Evolutionary conservation across 1,140 invertebrate genomes (phyloP), one percentile per base, ranked within the genome.

Genomic region (Antheraea pernyi): DNA sequence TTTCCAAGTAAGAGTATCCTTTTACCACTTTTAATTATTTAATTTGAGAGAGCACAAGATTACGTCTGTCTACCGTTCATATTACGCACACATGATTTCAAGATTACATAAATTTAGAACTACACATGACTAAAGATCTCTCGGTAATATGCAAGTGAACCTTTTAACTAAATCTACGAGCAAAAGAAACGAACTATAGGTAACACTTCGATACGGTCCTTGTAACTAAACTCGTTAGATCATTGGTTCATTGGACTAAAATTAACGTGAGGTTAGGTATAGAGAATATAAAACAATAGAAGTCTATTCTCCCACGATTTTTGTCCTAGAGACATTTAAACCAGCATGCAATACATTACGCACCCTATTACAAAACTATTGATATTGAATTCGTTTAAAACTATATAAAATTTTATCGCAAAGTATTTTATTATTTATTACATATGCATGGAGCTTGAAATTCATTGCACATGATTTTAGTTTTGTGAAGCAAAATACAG

Each of bases 231-330:
- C 13, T 13, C 13, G 16, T 53, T 53, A 13, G 16, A 53, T 13
- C 46, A 19, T 58, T 22, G 64, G 77, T 73, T 79, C 77, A 73
- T 53, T 69, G 77, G 72, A 75, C 77, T 63, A 65, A 66, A 74
- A 71, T 70, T 65, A 60, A 61, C 46, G 11, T 72, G 74, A 79
- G 75, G 77, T 79, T 65, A 73, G 59, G 42, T 77, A 75, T 69
- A 75, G 69, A 79, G 69, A 65, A 64, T 30, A 53, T 68, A 74
- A 79, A 65, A 79, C 77, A 77, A 79, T 73, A 70, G 71, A 58
- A 60, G 18, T 59, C 69, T 64, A 69, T 65, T 67, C 73, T 79
- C 77, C 73, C 77, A 79, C 73, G 70, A 73, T 70, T 70, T 65
- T 72, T 74, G 63, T 68, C 30, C 42, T 36, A 67, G 46, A 66